Evolutionary conservation across 2,888 invertebrate genomes (phyloP), one percentile per base, ranked within the genome.

Genomic region (Tholera decimalis): DNA sequence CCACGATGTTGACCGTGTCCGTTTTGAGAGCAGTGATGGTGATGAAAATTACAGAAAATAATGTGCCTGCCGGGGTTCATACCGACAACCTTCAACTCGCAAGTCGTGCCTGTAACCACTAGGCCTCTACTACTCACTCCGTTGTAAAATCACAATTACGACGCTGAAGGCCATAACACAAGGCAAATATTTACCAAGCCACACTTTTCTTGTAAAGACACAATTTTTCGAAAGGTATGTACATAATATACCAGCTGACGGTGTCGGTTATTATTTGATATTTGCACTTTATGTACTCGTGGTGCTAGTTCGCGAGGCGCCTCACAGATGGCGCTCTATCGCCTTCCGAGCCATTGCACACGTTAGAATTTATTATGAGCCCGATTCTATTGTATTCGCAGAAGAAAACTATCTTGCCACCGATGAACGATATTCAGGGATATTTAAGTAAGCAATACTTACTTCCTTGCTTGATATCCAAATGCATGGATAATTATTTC

Each of bases 321-420:
- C 37, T 20, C 64, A 64, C 73, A 74, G 73, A 74, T 74, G 73
- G 56, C 71, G 71, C 41, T 57, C 72, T 71, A 76, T 64, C 72
- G 59, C 64, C 9, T 57, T 59, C 53, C 63, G 56, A 44, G 24
- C 56, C 53, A 74, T 71, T 71, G 77, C 72, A 76, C 53, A 71
- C 57, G 59, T 71, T 71, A 57, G 64, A 71, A 73, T 76, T 76
- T 77, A 71, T 71, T 74, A 74, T 74, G 59, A 76, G 59, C 62
- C n/a, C 30, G 77, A 64, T 64, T 74, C 64, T 71, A 77, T 73
- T 73, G 59, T n/a, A n/a, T 71, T 57, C 47, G 43, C 5, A 26
- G 53, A 53, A 26, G 73, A 70, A 59, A 63, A 58, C 71, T 71
- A 57, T 71, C 53, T 43, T 28, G 24, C 43, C 15, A 18, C 15